A percentile compares a stretch with the other conserved stretches of the same genome.
Conservation (phyloP, 2,113 vertebrate species). For the Cololabis saira region DNA sequence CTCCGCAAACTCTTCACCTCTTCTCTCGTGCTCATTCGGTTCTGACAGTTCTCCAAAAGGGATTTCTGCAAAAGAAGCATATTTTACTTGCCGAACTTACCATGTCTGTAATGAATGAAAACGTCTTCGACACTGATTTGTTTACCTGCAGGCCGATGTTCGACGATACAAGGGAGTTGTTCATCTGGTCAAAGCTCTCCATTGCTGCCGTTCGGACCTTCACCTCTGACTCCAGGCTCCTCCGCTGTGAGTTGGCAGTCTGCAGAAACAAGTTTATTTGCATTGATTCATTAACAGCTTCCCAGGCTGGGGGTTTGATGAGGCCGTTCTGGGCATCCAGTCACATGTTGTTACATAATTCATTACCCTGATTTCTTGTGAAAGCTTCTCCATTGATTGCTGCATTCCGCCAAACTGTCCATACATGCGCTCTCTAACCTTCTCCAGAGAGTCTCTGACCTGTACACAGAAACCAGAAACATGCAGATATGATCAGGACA, state of each 20-base stretch:
- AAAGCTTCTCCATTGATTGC: conserved; percentile 91
- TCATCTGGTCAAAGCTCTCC: conserved; percentile 93
- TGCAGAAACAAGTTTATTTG: conserved; percentile 61
- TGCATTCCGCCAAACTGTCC: conserved; percentile 97
- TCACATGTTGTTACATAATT: conserved; percentile 1
- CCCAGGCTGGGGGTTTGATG: conserved; percentile 5
- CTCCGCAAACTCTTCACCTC: conserved; percentile 84
- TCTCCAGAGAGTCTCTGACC: conserved; percentile 97
- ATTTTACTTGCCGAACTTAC: not conserved
- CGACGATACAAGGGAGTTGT: conserved; percentile 87
- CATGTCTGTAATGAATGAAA: not conserved
- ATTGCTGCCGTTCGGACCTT: conserved; percentile 87
- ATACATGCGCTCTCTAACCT: conserved; percentile 93
- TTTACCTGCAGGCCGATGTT: conserved; percentile 92
- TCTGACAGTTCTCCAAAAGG: conserved; percentile 90
- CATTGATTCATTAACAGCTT: conserved; percentile 20
- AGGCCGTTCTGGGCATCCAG: not conserved
- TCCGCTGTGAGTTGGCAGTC: conserved; percentile 86
- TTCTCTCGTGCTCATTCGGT: conserved; percentile 84
- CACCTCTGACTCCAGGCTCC: conserved; percentile 88
- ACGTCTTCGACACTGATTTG: conserved; percentile 3
- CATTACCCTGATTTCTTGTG: conserved; percentile 89
- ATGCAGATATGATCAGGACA: conserved; percentile 3
- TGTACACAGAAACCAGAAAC: conserved; percentile 57
- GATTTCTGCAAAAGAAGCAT: conserved; percentile 85